Evolutionary conservation across 2,797 vertebrate genomes (phyloP).

Genomic region (Helostoma temminkii): DNA sequence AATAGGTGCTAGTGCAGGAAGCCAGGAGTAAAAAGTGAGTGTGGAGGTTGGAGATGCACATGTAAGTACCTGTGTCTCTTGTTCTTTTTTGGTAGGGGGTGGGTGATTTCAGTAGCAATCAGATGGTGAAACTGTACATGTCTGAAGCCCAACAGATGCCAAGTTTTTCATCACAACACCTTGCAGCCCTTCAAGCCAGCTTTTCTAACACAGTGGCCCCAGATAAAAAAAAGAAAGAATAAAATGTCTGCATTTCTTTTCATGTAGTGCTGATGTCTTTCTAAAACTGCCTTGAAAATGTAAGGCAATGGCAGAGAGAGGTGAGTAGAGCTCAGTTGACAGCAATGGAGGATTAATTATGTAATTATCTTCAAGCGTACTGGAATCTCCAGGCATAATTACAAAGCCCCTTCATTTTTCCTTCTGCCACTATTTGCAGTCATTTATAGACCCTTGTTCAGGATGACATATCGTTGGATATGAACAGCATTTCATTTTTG

Average conservation of each 20-base stretch:
- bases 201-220: neutral
- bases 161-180: neutral
- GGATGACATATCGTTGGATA: slow-evolving; percentile 57
- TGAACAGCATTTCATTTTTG: slow-evolving; percentile 49
- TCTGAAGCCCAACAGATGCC: neutral
- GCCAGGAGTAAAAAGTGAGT: neutral
- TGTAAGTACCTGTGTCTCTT: neutral
- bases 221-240: slow-evolving; percentile 16
- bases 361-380: slow-evolving; percentile 75
- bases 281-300: slow-evolving; percentile 41
- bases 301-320: slow-evolving; percentile 46
- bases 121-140: neutral
- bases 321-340: slow-evolving; percentile 57
- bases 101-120: neutral
- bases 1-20: neutral
- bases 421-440: slow-evolving; percentile 57
- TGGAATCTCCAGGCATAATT: slow-evolving; percentile 75
- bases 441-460: slow-evolving; percentile 72
- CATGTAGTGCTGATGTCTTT: slow-evolving; percentile 35
- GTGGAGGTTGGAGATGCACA: neutral
- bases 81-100: too few species aligned
- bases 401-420: slow-evolving; percentile 75
- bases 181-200: neutral
- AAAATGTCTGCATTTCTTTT: slow-evolving; percentile 22
- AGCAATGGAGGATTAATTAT: slow-evolving; percentile 77